phyloP scores from a whole-genome alignment of 2,888 invertebrate genomes.

The Ceramica pisi region DNA sequence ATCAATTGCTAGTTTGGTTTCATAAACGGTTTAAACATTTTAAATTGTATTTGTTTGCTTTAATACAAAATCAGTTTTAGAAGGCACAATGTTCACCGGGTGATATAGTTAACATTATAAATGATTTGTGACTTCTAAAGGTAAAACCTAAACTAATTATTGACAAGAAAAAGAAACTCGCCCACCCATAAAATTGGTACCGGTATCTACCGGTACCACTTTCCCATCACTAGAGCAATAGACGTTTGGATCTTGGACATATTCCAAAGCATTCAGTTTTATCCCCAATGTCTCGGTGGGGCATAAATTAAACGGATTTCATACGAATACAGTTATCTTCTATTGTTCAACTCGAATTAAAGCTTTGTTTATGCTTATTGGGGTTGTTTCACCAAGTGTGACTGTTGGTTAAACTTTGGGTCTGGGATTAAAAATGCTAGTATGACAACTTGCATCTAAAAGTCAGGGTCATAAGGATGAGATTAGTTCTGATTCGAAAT shows the following conservation, averaged over 20 bases:
- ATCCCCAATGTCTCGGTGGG: conserved; percentile 56
- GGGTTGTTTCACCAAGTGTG: conserved; percentile 11
- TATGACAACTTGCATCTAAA: no score
- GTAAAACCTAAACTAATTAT: neutral
- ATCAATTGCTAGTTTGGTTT: no score
- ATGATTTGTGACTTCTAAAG: no score
- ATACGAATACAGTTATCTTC: conserved; percentile 66
- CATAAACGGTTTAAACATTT: no score
- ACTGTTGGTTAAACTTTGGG: conserved; percentile 6
- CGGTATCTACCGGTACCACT: conserved; percentile 2
- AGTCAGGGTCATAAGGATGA: no score
- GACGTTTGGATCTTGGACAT: conserved; percentile 70
- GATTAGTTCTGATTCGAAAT: no score
- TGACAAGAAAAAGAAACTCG: neutral
- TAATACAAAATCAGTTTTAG: no score
- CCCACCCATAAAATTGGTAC: neutral
- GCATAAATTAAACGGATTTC: conserved; percentile 72
- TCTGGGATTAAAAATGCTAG: neutral
- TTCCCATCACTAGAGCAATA: conserved; percentile 47
- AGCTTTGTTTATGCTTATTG: conserved; percentile 24
- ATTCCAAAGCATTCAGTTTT: conserved; percentile 72
- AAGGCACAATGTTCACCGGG: no score
- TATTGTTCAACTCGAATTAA: conserved; percentile 57
- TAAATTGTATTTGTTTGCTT: no score
- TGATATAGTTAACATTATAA: neutral